Evolutionary conservation across 1,140 invertebrate species (phyloP).

Genomic region (Metopolophium dirhodum): DNA sequence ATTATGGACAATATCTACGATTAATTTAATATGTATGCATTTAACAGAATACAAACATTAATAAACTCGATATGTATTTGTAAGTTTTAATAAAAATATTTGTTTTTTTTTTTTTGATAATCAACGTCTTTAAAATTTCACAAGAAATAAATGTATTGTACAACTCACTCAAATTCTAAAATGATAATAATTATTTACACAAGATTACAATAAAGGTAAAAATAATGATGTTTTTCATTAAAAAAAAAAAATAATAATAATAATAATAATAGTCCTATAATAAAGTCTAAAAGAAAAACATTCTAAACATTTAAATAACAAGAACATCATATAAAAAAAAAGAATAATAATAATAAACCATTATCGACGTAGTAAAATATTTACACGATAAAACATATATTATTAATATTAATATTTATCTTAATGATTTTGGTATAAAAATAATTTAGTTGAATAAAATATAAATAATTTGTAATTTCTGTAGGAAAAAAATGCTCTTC

Average conservation of each 20-base stretch:
- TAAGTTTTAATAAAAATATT: constrained; percentile 41
- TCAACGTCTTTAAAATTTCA: constrained; percentile 52
- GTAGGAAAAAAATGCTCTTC: constrained; percentile 3
- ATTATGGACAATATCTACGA: neutral
- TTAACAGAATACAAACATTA: neutral
- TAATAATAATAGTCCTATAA: constrained; percentile 46
- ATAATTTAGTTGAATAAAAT: constrained; percentile 44
- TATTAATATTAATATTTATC: constrained; percentile 54
- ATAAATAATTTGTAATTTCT: constrained; percentile 37
- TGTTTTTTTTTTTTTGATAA: constrained; percentile 35
- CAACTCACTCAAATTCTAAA: constrained; percentile 32
- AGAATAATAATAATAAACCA: constrained; percentile 48
- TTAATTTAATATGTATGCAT: neutral
- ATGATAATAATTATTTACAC: constrained; percentile 49
- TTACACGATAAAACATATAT: constrained; percentile 52
- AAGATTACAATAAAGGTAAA: constrained; percentile 30
- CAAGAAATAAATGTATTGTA: constrained; percentile 49
- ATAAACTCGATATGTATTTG: neutral
- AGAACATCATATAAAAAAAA: constrained; percentile 57
- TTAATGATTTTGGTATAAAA: constrained; percentile 54
- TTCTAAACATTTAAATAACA: constrained; percentile 58
- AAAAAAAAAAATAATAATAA: constrained; percentile 47
- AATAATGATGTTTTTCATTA: constrained; percentile 23
- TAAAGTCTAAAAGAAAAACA: constrained; percentile 58
- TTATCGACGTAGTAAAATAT: constrained; percentile 53